These are phyloP conservation scores for Lysiphlebus fabarum DNA, from an alignment of 1,140 invertebrate species.

Conservation along the genomic window DNA sequence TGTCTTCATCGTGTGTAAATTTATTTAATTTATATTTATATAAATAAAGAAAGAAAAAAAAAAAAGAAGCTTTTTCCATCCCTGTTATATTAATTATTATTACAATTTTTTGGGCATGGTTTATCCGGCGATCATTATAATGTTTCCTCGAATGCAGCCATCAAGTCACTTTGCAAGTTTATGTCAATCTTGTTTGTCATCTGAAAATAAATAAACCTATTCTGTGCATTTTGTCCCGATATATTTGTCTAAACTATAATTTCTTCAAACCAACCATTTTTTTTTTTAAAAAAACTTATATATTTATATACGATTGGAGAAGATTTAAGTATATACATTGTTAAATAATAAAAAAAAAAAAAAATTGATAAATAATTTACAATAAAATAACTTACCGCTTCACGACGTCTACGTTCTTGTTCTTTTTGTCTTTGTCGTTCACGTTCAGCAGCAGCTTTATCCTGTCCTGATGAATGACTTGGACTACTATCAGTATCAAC, in stretches of 20 bases:
- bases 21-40: too few relatives aligned
- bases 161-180: constrained; percentile 96
- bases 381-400: constrained; percentile 90
- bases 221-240: constrained; percentile 30
- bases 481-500: constrained; percentile 59
- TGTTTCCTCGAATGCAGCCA: constrained; percentile 95
- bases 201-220: constrained; percentile 61
- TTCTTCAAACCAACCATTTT: constrained; percentile 6
- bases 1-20: too few relatives aligned
- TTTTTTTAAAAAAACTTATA: not conserved
- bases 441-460: constrained; percentile 68
- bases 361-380: constrained; percentile 1
- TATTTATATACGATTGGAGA: not conserved
- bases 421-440: constrained; percentile 78
- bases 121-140: constrained; percentile 61
- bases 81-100: too few relatives aligned
- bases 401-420: constrained; percentile 83
- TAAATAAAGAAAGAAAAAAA: too few relatives aligned
- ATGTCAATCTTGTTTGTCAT: constrained; percentile 95
- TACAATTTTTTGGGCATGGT: too few relatives aligned
- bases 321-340: not conserved
- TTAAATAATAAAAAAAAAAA: constrained; percentile 1
- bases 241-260: constrained; percentile 14
- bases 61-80: too few relatives aligned
- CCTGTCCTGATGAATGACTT: constrained; percentile 59